phyloP scores from a whole-genome alignment of 2,113 vertebrate species.

The Globicephala melas region DNA sequence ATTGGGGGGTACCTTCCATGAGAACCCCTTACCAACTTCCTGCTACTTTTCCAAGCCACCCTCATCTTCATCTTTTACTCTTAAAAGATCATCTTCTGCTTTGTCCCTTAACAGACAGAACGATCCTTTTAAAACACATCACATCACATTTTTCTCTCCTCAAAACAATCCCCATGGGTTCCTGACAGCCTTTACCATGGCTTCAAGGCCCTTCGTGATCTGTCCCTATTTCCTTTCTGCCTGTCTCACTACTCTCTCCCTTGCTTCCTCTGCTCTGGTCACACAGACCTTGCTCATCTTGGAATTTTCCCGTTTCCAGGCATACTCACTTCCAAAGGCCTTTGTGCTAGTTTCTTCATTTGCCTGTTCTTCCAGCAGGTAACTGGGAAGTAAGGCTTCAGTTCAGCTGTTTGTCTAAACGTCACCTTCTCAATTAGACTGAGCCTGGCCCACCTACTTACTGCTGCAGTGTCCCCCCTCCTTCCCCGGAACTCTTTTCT shows the following conservation, averaged over 20 bases:
- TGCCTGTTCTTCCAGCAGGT: background rate
- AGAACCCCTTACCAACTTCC: background rate
- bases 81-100: background rate
- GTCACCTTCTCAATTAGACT: rapidly evolving
- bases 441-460: background rate
- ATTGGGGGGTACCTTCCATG: rapidly evolving
- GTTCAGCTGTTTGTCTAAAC: too few relatives aligned
- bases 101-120: background rate
- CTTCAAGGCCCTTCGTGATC: rapidly evolving
- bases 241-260: background rate
- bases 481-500: rapidly evolving
- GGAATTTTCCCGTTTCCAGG: background rate
- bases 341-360: background rate
- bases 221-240: background rate
- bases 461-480: rapidly evolving
- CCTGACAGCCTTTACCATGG: rapidly evolving
- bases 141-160: too few relatives aligned
- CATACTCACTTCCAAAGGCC: background rate
- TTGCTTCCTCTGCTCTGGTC: background rate
- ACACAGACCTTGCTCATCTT: rapidly evolving
- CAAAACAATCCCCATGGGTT: rapidly evolving
- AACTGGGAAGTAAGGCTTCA: background rate
- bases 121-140: background rate
- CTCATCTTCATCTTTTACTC: background rate
- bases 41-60: background rate